These are phyloP conservation scores for Gadopsis marmoratus DNA, from an alignment of 2,797 vertebrate species.

Conservation along the genomic window DNA sequence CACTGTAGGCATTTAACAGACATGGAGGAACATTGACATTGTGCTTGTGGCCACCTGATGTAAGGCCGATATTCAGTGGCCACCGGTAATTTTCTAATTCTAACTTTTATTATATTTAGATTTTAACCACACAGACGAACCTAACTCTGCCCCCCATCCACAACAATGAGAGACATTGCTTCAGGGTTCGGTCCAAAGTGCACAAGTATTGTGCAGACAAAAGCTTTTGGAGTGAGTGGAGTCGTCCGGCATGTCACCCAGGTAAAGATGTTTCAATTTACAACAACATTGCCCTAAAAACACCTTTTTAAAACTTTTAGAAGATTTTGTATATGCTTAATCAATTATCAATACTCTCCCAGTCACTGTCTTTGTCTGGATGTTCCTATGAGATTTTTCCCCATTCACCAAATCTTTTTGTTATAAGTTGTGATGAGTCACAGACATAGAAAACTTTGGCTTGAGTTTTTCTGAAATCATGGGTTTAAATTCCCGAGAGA, in stretches of 20 bases:
- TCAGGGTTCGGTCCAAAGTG: conserved; percentile 79
- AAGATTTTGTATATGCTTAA: not conserved
- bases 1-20: not conserved
- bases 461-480: not conserved
- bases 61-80: not conserved
- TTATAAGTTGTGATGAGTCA: not conserved
- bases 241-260: conserved; percentile 66
- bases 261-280: conserved; percentile 51
- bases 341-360: not conserved
- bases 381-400: not conserved
- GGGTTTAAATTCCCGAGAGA: not conserved
- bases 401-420: not conserved
- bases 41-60: not conserved
- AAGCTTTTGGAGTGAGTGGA: conserved; percentile 85
- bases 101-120: not conserved
- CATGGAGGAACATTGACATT: not conserved
- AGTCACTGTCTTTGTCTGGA: not conserved
- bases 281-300: not conserved
- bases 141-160: conserved; percentile 27
- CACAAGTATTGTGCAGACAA: conserved; percentile 73
- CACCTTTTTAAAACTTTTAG: not conserved
- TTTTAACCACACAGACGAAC: conserved; percentile 40
- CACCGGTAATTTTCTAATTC: not conserved
- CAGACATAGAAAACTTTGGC: not conserved
- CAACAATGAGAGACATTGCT: conserved; percentile 60